Base-by-base conservation (phyloP, 2,888 invertebrate species). In the Drosophila colorata region DNA sequence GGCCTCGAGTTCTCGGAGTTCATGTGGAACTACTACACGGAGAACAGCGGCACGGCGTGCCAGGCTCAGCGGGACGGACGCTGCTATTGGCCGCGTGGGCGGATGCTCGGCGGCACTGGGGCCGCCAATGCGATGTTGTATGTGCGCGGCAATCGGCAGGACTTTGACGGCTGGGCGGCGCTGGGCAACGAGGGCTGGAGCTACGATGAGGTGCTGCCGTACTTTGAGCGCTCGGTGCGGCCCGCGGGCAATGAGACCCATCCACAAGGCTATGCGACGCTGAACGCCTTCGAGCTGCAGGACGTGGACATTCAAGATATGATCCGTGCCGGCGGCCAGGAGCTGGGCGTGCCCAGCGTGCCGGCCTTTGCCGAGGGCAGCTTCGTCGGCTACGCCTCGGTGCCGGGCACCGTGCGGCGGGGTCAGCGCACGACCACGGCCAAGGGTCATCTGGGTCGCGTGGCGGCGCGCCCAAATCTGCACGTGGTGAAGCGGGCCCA, bases 391-490 rank as follows among this genome's bases (percentile, higher is more conserved):
- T 94, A 93, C 55, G 90, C 93, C 31, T 91, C 91, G 48, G 90
- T 93, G 0, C 92, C 92, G 37, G 94, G 93, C 0, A 93, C 92
- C 0, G 57, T 93, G 6, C 92, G 94, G 33, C 93, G 95, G 52
- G 97, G 97, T 1, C 93, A 94, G 0, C 93, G 97, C 63, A 95
- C 95, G 89, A 96, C 96, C 89, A 94, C 96, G 0, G 95, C 95
- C 5, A 95, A 95, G 89, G 95, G 95, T 0, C 96, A 95, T 87
- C 91, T 97, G 90, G 92, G 67, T 90, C 93, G 93, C 7, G 90
- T 92, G 0, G 92, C 93, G 35, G 7, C 13, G 0, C 90, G 94
- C 4, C 83, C 91, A 6, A 95, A 95, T 90, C 88, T 95, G 0
- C 93, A 93, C 65, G 93, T 95, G 0, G 92, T 94, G 14, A 94